Evolutionary conservation across 1,140 invertebrate genomes (phyloP).

Genomic region (Portunus trituberculatus): DNA sequence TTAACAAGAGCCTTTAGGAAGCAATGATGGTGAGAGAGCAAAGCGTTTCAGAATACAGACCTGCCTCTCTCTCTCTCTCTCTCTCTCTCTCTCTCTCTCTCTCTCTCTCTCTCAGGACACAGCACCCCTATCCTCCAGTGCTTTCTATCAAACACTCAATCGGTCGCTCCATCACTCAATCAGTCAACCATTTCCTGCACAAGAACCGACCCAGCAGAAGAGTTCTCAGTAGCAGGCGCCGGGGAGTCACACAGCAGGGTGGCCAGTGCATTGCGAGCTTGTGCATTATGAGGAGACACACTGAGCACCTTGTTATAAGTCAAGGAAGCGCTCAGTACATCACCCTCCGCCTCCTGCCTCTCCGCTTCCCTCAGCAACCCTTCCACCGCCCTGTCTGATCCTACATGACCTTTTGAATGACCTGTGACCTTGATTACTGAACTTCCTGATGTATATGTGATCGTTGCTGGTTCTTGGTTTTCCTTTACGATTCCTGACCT

Average conservation of each 20-base stretch:
- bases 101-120: too few relatives aligned
- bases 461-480: neutral
- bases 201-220: neutral
- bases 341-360: neutral
- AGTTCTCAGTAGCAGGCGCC: neutral
- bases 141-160: neutral
- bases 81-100: too few relatives aligned
- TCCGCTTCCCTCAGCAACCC: neutral
- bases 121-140: too few relatives aligned
- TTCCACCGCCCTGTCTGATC: neutral
- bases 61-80: too few relatives aligned
- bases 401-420: neutral
- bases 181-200: neutral
- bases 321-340: conserved; percentile 30
- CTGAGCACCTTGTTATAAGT: conserved; percentile 29
- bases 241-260: neutral
- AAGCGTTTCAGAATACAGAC: too few relatives aligned
- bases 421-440: conserved; percentile 8
- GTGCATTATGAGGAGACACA: neutral
- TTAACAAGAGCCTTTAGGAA: too few relatives aligned
- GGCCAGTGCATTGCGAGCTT: neutral
- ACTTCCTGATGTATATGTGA: neutral
- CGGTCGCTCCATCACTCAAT: neutral
- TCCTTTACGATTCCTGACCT: neutral
- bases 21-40: too few relatives aligned